Evolutionary conservation across 2,888 invertebrate species (phyloP), one percentile per base, ranked within the genome.

Genomic region (Chymomyza caudatula): DNA sequence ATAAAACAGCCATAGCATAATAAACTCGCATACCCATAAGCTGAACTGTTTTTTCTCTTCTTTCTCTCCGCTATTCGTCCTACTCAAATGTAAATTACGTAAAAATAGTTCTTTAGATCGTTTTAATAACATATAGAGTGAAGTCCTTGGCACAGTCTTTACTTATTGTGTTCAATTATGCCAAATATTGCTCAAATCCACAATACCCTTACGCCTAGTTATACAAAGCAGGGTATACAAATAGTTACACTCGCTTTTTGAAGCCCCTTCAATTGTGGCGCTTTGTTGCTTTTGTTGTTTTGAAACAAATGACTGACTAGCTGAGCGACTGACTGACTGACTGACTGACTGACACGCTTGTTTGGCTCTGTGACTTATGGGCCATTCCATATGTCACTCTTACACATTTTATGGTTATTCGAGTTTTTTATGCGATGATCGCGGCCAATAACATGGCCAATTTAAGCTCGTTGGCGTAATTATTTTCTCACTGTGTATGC

Each of bases 391-490:
- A 71, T 79, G 79, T 71, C 79, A 70, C 73, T 71, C 66, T 55
- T 70, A 74, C 61, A 63, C 67, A 70, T 82, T 78, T 83, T 82
- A 78, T 79, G 79, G 73, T 61, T 82, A 85, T 85, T 79, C 29
- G 73, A 79, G 67, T 82, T 17, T 51, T 73, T 82, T 63, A 73
- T 85, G 83, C 83, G 2, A 4, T 15, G 47, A 17, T 19, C 51
- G 51, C 51, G 20, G 29, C 29, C 29, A 37, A 37, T 37, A 81
- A 75, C 77, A 66, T 66, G 69, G 62, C 65, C 74, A 79, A 85
- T 83, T 79, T 78, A 85, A 74, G 67, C 29, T 37, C 29, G 29
- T 37, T 37, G 68, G 66, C 72, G 71, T 68, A 72, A 85, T 80
- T 83, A 81, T 51, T 51, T 51, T 51, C 17, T 11, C 15, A 3